Conservation (phyloP, 2,113 vertebrate species). For the Lepus timidus region DNA sequence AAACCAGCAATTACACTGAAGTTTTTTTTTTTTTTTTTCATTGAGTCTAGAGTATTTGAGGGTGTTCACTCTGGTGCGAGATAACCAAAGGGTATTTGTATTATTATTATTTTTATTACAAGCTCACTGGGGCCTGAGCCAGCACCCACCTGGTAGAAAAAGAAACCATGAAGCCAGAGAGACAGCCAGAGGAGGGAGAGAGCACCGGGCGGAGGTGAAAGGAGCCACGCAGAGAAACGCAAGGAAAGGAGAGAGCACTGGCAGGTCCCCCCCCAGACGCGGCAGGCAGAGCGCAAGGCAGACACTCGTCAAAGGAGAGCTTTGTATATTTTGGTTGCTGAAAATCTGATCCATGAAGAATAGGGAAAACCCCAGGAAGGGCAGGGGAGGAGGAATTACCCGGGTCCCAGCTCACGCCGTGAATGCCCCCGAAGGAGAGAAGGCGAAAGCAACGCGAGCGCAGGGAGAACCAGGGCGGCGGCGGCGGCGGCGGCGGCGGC, state of each 20-base stretch:
- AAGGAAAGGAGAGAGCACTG: not conserved
- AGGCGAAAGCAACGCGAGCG: not conserved
- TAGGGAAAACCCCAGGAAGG: not conserved
- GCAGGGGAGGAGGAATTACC: not conserved
- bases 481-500: not conserved
- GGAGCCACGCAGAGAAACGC: not conserved
- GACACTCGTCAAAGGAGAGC: not conserved
- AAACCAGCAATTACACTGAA: slow-evolving; percentile 79
- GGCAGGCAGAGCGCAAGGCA: not conserved
- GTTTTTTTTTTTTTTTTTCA: slow-evolving; percentile 8
- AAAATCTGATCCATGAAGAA: not conserved
- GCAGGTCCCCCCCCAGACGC: not conserved
- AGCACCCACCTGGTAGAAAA: slow-evolving; percentile 64
- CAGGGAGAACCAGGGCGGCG: not conserved
- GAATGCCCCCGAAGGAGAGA: not conserved
- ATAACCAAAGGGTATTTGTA: slow-evolving; percentile 62
- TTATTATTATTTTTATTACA: slow-evolving; percentile 66
- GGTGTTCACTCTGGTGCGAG: slow-evolving; percentile 22
- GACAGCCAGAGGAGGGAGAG: not conserved
- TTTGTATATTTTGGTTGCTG: no score
- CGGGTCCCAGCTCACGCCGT: not conserved
- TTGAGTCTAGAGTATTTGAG: slow-evolving; percentile 55
- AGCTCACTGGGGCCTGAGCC: slow-evolving; percentile 61
- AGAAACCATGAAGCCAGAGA: slow-evolving; percentile 44
- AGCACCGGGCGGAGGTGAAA: not conserved